These are phyloP conservation scores for Acanthosepion esculentum DNA, from an alignment of 2,888 invertebrate genomes.

Conservation along the genomic window DNA sequence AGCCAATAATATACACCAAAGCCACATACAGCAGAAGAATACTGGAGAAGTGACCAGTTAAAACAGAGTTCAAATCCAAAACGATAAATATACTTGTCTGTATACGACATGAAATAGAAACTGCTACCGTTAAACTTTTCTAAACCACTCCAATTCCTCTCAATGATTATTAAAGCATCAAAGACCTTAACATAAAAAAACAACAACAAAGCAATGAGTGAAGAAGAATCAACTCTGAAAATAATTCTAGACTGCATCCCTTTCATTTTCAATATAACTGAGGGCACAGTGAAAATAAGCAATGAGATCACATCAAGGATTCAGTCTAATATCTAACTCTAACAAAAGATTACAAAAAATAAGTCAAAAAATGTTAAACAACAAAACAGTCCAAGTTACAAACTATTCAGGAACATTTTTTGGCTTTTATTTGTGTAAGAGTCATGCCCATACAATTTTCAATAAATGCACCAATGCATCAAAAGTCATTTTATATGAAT, in stretches of 20 bases:
- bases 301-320: neutral
- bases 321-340: neutral
- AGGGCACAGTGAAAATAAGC: neutral
- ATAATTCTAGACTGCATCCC: neutral
- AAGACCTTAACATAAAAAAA: neutral
- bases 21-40: neutral
- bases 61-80: neutral
- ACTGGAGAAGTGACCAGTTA: neutral
- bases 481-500: neutral
- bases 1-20: neutral
- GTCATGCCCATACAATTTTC: neutral
- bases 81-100: neutral
- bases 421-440: neutral
- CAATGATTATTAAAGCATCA: neutral
- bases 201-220: neutral
- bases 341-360: neutral
- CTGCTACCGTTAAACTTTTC: neutral
- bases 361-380: neutral
- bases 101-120: neutral
- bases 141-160: neutral
- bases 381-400: neutral
- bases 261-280: neutral
- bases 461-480: neutral
- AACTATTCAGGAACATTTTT: neutral
- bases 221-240: neutral